phyloP scores from a whole-genome alignment of 2,888 invertebrate species.

The Euphydryas editha region DNA sequence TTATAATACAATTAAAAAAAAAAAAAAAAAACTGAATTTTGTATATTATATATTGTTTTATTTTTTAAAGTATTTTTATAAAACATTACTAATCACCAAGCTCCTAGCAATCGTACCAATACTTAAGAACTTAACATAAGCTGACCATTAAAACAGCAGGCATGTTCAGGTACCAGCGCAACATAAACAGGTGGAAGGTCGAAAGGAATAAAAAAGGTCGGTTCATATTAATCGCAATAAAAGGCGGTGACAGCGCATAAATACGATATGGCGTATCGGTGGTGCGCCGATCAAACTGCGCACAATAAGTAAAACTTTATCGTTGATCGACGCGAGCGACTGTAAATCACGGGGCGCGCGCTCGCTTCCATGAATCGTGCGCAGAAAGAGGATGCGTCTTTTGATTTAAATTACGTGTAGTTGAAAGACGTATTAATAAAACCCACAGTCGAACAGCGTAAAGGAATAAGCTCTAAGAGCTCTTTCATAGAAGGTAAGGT shows the following conservation, averaged over 20 bases:
- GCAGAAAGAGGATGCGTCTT: slow-evolving; percentile 14
- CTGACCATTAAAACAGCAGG: slow-evolving; percentile 2
- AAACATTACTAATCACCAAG: too few species aligned
- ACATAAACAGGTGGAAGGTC: slow-evolving; percentile 46
- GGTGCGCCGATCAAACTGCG: slow-evolving; percentile 62
- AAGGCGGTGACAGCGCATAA: slow-evolving; percentile 64
- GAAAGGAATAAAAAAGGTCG: slow-evolving; percentile 44
- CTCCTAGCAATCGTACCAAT: too few species aligned
- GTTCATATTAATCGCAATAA: slow-evolving; percentile 65
- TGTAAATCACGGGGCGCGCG: slow-evolving; percentile 63
- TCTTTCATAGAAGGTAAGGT: too few species aligned
- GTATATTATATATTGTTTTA: too few species aligned
- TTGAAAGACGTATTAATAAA: too few species aligned
- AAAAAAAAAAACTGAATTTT: too few species aligned
- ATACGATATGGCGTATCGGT: slow-evolving; percentile 56
- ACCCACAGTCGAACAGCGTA: too few species aligned
- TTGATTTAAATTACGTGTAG: not conserved
- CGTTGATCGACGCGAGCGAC: slow-evolving; percentile 60
- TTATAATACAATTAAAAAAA: too few species aligned
- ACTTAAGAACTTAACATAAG: not conserved
- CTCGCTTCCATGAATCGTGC: slow-evolving; percentile 41
- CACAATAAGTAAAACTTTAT: slow-evolving; percentile 74
- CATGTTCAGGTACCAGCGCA: slow-evolving; percentile 16
- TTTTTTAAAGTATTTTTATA: too few species aligned
- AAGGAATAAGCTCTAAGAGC: too few species aligned